These are phyloP conservation scores for Oryctolagus cuniculus DNA, from an alignment of 2,113 vertebrate species.

Conservation along the genomic window DNA sequence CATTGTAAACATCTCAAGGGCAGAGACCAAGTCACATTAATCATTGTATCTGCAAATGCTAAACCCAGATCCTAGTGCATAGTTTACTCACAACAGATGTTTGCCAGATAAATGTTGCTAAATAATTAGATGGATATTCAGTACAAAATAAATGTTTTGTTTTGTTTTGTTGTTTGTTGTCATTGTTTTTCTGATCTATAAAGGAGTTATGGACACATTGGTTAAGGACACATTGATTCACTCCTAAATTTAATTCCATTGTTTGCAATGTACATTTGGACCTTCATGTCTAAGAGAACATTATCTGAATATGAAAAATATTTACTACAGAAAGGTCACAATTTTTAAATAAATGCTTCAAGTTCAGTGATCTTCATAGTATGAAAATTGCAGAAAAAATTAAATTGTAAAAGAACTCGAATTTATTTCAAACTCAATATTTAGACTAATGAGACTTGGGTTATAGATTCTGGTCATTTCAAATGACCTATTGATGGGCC, in stretches of 20 bases:
- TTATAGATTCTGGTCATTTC: not conserved
- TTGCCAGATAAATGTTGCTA: not conserved
- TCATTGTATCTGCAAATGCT: not conserved
- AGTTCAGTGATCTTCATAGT: conserved; percentile 22
- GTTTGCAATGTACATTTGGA: not conserved
- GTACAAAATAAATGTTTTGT: not conserved
- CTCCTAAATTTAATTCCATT: not conserved
- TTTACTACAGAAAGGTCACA: not conserved
- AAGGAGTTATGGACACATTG: not conserved
- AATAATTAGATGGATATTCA: not conserved
- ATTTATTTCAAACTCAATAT: not conserved
- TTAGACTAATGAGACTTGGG: not conserved
- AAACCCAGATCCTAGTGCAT: not conserved
- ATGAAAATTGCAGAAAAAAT: not conserved
- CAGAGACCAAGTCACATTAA: not conserved
- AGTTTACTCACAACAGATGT: not conserved
- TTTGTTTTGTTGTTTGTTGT: too few relatives aligned
- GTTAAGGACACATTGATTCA: not conserved
- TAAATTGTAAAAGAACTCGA: not conserved
- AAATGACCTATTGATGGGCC: not conserved
- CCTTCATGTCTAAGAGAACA: not conserved
- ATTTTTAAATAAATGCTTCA: not conserved
- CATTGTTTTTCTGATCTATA: not conserved
- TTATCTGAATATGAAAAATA: conserved; percentile 1
- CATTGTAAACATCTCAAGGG: not conserved